phyloP scores from a whole-genome alignment of 2,888 invertebrate species.

The Fragum fragum region DNA sequence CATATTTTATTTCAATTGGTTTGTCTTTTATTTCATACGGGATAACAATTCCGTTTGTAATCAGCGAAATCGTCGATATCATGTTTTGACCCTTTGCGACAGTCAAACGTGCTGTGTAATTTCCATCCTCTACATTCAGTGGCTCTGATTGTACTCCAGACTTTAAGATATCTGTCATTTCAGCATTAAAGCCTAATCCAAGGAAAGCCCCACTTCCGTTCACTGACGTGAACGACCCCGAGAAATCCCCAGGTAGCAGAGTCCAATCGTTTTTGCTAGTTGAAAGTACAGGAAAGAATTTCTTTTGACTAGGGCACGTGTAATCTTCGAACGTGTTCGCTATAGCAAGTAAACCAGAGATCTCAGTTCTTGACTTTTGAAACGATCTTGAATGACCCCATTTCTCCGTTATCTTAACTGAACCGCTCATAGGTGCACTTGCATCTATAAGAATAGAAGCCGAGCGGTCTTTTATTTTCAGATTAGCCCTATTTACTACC shows the following conservation, averaged over 20 bases:
- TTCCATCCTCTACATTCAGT: constrained; percentile 36
- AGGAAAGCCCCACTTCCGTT: constrained; percentile 53
- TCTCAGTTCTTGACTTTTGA: constrained; percentile 51
- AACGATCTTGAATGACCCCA: constrained; percentile 55
- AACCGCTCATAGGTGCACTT: constrained; percentile 59
- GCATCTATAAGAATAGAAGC: constrained; percentile 60
- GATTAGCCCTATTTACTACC: constrained; percentile 63
- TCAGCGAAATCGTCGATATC: constrained; percentile 46
- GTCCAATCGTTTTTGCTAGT: constrained; percentile 4
- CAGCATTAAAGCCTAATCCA: constrained; percentile 57
- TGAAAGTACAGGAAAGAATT: constrained; percentile 35
- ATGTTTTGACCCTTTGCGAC: constrained; percentile 43
- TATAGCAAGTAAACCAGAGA: constrained; percentile 60
- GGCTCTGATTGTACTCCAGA: constrained; percentile 42
- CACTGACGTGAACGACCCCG: constrained; percentile 36
- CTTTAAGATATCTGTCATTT: constrained; percentile 40
- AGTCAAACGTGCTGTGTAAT: constrained; percentile 40
- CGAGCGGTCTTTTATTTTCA: constrained; percentile 36
- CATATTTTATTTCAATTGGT: constrained; percentile 49
- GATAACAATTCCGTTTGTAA: constrained; percentile 43
- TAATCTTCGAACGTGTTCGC: constrained; percentile 50
- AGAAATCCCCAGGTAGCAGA: constrained; percentile 24
- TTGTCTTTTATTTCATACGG: constrained; percentile 47
- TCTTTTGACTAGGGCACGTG: constrained; percentile 52
- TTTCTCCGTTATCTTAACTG: constrained; percentile 60